Percentiles rank a stretch among this genome's conserved stretches.
Evolutionary conservation across 1,140 invertebrate species (phyloP).

Genomic region (Lasioglossum baleicum): DNA sequence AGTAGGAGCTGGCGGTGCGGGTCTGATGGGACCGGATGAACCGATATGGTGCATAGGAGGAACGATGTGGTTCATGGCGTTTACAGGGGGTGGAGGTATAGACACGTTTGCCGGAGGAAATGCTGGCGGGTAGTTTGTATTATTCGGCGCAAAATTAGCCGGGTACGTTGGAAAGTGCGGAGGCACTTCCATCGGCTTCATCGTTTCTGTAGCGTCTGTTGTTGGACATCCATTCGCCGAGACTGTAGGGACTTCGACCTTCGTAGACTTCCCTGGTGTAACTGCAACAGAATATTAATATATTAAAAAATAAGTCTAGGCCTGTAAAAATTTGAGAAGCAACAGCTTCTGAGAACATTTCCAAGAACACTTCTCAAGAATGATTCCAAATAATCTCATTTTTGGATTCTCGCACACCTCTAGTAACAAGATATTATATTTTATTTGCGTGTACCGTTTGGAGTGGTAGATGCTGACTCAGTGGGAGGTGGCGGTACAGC

Average conservation of each 20-base stretch:
- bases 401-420: too few relatives aligned
- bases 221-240: constrained; percentile 72
- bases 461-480: constrained; percentile 71
- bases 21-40: constrained; percentile 63
- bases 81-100: constrained; percentile 75
- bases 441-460: constrained; percentile 69
- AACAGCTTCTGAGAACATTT: too few relatives aligned
- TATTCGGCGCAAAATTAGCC: constrained; percentile 64
- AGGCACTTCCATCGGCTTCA: constrained; percentile 70
- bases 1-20: constrained; percentile 65
- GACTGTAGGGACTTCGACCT: constrained; percentile 63
- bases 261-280: constrained; percentile 69
- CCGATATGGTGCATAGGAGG: constrained; percentile 72
- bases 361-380: neutral
- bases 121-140: constrained; percentile 70
- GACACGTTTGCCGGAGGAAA: constrained; percentile 75
- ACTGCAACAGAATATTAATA: constrained; percentile 51
- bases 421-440: neutral
- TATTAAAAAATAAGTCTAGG: constrained; percentile 3
- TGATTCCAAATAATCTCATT: neutral
- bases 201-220: constrained; percentile 61
- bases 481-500: constrained; percentile 60
- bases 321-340: too few relatives aligned
- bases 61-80: constrained; percentile 75
- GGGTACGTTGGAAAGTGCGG: constrained; percentile 71